phyloP scores from a whole-genome alignment of 2,888 invertebrate genomes.

The Eupeodes luniger region DNA sequence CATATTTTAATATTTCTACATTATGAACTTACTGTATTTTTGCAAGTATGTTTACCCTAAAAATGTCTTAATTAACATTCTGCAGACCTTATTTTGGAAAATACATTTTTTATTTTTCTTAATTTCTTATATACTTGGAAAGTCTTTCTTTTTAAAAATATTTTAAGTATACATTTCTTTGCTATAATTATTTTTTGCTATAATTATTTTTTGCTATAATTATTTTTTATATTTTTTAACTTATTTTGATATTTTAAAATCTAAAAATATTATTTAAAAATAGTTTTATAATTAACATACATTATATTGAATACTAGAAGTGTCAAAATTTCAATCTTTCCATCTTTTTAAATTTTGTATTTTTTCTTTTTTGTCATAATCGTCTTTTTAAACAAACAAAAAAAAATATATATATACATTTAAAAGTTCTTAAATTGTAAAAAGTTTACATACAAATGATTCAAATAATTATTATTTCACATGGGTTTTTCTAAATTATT shows the following conservation, averaged over 20 bases:
- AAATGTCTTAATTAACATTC: background rate
- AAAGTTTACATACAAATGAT: background rate
- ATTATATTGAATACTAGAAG: slow-evolving; percentile 69
- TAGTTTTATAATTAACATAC: slow-evolving; percentile 58
- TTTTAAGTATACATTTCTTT: slow-evolving; percentile 21
- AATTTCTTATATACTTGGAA: slow-evolving; percentile 4
- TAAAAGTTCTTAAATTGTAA: slow-evolving; percentile 2
- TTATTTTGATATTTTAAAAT: background rate
- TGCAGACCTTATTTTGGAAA: slow-evolving; percentile 6
- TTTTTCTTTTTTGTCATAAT: slow-evolving; percentile 24
- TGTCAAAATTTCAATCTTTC: slow-evolving; percentile 57
- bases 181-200: background rate
- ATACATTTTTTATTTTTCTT: background rate
- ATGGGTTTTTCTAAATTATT: slow-evolving; percentile 1
- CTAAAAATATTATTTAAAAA: slow-evolving; percentile 56
- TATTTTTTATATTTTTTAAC: slow-evolving; percentile 3
- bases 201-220: background rate
- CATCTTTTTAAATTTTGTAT: slow-evolving; percentile 21
- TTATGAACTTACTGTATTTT: background rate
- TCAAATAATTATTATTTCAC: slow-evolving; percentile 31
- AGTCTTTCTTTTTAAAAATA: slow-evolving; percentile 20
- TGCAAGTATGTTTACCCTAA: background rate
- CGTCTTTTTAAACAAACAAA: slow-evolving; percentile 26
- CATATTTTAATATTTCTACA: background rate
- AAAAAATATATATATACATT: background rate